Evolutionary conservation across 2,113 vertebrate genomes (phyloP).

Genomic region (Amphilophus citrinellus): DNA sequence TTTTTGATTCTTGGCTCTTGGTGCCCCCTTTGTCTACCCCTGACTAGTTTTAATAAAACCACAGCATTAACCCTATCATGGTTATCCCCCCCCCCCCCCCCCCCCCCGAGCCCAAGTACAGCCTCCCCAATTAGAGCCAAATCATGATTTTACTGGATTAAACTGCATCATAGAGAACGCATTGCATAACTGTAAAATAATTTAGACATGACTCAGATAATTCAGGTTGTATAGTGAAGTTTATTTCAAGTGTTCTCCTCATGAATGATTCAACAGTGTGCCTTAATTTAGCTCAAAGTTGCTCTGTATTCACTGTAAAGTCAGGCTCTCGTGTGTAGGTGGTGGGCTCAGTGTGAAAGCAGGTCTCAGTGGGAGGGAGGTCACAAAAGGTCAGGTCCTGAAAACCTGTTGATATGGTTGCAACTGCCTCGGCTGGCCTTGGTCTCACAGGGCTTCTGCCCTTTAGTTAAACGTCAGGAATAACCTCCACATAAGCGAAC

Average conservation of each 20-base stretch:
- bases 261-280: neutral
- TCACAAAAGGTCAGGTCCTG: neutral
- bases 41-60: neutral
- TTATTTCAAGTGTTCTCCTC: neutral
- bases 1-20: neutral
- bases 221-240: neutral
- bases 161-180: neutral
- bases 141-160: neutral
- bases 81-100: neutral
- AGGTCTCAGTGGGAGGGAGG: slow-evolving; percentile 12
- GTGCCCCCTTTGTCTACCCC: rapidly evolving
- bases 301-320: neutral
- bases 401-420: slow-evolving; percentile 18
- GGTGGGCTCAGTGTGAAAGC: neutral
- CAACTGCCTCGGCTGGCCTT: neutral
- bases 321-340: neutral
- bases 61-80: neutral
- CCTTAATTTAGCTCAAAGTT: neutral
- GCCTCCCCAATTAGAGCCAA: neutral
- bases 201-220: neutral
- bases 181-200: neutral
- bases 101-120: neutral
- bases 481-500: neutral
- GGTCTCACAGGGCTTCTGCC: neutral
- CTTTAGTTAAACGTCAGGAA: slow-evolving; percentile 3